A percentile compares a stretch with the other conserved stretches of the same genome.
phyloP scores from a whole-genome alignment of 2,113 vertebrate genomes.

The Aythya baeri region DNA sequence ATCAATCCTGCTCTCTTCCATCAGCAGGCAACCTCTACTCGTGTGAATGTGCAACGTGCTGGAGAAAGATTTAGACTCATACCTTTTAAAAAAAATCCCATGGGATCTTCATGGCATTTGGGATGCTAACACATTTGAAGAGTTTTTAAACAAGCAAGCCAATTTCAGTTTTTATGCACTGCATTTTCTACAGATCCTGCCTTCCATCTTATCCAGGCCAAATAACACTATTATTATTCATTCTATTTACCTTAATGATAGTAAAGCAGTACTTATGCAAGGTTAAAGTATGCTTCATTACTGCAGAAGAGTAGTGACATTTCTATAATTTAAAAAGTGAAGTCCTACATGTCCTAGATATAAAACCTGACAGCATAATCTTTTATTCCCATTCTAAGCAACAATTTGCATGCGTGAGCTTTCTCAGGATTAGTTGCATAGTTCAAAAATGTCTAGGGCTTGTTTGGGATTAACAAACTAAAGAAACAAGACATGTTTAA shows the following conservation, averaged over 20 bases:
- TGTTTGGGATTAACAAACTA: constrained; percentile 46
- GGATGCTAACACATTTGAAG: neutral
- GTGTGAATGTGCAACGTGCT: rapidly evolving
- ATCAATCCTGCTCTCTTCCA: neutral
- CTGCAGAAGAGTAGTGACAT: neutral
- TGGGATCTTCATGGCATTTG: neutral
- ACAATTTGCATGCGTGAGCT: constrained; percentile 18
- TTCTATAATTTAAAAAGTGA: constrained; percentile 20
- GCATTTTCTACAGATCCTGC: neutral
- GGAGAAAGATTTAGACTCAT: neutral
- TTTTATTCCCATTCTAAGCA: constrained; percentile 31
- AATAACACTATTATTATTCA: neutral
- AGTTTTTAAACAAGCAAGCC: neutral
- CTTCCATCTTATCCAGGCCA: neutral
- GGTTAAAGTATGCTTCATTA: neutral
- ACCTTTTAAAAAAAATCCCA: neutral
- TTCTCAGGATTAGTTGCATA: constrained; percentile 33
- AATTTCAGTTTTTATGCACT: neutral
- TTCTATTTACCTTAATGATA: neutral
- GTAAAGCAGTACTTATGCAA: neutral
- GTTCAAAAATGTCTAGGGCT: constrained; percentile 19
- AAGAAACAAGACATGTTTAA: constrained; percentile 42
- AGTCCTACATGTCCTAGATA: neutral
- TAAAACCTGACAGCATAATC: constrained; percentile 24
- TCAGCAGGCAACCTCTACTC: neutral